phyloP scores from a whole-genome alignment of 2,797 vertebrate genomes.

The Megaceryle alcyon region DNA sequence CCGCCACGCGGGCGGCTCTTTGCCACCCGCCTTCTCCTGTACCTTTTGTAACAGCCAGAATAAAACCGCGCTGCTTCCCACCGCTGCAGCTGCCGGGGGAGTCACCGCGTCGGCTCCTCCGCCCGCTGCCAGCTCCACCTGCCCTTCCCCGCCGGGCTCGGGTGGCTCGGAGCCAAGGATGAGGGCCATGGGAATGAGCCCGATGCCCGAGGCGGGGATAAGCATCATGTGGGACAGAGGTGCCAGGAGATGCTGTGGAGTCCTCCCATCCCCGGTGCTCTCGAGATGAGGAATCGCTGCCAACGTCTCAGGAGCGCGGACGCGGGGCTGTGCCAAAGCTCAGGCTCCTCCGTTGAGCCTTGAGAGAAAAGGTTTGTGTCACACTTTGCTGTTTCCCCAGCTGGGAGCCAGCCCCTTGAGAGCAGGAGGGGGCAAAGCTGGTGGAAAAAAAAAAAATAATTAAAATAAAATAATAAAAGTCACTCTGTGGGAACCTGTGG shows the following conservation, averaged over 20 bases:
- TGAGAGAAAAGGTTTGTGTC: background rate
- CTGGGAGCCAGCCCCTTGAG: background rate
- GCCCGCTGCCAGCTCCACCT: background rate
- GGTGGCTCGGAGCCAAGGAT: background rate
- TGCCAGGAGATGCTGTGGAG: background rate
- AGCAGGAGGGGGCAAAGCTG: background rate
- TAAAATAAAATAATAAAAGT: too few species aligned
- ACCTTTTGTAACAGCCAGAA: background rate
- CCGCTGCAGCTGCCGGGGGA: background rate
- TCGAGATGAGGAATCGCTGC: background rate
- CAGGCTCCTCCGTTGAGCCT: background rate
- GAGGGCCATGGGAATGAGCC: background rate
- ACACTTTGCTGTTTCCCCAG: background rate
- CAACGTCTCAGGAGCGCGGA: background rate
- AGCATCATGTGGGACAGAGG: fast-evolving
- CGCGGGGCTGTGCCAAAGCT: background rate
- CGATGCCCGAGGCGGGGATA: fast-evolving
- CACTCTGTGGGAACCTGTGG: background rate
- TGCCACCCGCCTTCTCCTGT: background rate
- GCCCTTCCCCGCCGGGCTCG: background rate
- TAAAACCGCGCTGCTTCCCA: background rate
- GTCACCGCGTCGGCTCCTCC: background rate
- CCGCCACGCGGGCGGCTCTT: background rate
- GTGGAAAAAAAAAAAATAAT: too few species aligned
- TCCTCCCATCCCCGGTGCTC: too few species aligned